Evolutionary conservation across 2,888 invertebrate species (phyloP).

Genomic region (Encarsia formosa): DNA sequence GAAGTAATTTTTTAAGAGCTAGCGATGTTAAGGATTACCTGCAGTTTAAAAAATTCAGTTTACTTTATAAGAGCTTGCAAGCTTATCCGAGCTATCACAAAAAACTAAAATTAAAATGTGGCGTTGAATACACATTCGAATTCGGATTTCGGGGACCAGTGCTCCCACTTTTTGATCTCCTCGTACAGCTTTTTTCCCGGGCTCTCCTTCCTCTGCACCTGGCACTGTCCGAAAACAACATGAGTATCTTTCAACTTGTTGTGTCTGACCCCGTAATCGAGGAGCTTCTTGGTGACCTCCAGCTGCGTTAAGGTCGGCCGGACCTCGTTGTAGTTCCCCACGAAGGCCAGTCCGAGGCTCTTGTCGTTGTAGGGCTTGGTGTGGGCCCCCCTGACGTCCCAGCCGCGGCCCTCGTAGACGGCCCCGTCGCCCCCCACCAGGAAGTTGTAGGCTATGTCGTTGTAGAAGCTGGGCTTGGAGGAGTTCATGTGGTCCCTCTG

Average conservation of each 20-base stretch:
- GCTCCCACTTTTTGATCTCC: conserved; percentile 13
- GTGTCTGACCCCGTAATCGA: conserved; percentile 59
- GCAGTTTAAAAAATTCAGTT: no score
- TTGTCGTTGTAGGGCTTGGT: conserved; percentile 58
- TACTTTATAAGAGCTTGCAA: no score
- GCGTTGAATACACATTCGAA: no score
- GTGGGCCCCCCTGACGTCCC: conserved; percentile 71
- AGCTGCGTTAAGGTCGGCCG: conserved; percentile 45
- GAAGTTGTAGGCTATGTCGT: conserved; percentile 62
- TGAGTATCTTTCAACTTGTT: conserved; percentile 64
- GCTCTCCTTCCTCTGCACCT: conserved; percentile 57
- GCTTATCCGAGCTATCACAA: no score
- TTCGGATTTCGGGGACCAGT: conserved; percentile 10
- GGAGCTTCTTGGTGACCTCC: conserved; percentile 59
- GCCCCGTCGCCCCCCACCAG: conserved; percentile 75
- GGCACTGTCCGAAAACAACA: conserved; percentile 65
- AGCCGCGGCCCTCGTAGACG: conserved; percentile 70
- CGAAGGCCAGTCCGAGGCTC: conserved; percentile 68
- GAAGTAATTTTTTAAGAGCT: no score
- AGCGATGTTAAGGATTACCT: no score
- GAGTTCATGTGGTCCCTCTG: conserved; percentile 59
- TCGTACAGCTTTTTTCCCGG: conserved; percentile 17
- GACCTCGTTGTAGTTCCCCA: conserved; percentile 64
- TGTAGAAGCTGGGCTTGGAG: conserved; percentile 58
- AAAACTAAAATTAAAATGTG: no score